Conservation (phyloP, 2,113 vertebrate species). For the Macrotus californicus region DNA sequence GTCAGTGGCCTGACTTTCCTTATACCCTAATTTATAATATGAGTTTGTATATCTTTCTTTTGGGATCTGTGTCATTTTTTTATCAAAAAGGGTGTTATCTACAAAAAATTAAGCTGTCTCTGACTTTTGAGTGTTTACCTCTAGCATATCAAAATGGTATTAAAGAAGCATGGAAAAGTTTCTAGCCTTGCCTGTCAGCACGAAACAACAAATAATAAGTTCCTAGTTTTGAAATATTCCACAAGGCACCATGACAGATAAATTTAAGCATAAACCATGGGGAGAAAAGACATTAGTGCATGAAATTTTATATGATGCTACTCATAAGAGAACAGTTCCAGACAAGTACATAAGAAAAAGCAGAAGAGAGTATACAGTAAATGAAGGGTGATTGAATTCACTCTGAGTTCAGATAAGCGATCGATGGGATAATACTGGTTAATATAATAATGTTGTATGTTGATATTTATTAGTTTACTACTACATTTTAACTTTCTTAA, state of each 20-base stretch:
- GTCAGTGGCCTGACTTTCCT: not conserved
- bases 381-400: not conserved
- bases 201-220: not conserved
- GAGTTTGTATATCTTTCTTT: not conserved
- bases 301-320: constrained; percentile 26
- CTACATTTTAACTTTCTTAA: not conserved
- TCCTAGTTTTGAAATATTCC: not conserved
- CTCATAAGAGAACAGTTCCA: not conserved
- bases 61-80: not conserved
- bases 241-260: not conserved
- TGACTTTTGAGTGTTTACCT: not conserved
- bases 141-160: not conserved
- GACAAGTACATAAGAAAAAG: not conserved
- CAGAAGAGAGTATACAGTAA: not conserved
- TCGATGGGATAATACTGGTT: not conserved
- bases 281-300: not conserved
- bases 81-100: not conserved
- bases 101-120: not conserved
- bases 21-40: not conserved
- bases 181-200: not conserved
- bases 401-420: not conserved
- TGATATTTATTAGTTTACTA: constrained; percentile 19
- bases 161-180: not conserved
- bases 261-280: not conserved
- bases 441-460: not conserved